Conservation (phyloP, 37 sponge, comb jelly and placozoan species). For the Lycopodina hypogea region DNA sequence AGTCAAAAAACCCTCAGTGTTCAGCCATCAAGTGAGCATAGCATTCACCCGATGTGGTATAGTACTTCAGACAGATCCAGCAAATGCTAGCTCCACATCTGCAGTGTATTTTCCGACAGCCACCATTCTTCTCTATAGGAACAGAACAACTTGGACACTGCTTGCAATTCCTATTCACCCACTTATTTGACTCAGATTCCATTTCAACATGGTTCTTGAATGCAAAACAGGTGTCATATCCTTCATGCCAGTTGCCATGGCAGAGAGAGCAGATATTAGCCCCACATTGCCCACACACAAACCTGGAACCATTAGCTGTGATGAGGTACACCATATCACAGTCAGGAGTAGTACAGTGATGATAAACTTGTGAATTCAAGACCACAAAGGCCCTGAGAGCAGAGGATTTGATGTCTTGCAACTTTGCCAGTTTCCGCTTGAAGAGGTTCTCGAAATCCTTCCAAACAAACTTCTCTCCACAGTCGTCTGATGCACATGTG, state of each 20-base stretch:
- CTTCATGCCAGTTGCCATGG: constrained; percentile 56
- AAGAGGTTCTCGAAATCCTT: constrained; percentile 65
- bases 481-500: constrained; percentile 58
- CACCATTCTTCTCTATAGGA: constrained; percentile 66
- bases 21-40: constrained; percentile 38
- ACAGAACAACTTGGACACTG: constrained; percentile 57
- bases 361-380: constrained; percentile 16
- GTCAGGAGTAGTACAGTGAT: constrained; percentile 63
- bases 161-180: constrained; percentile 45
- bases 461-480: constrained; percentile 56
- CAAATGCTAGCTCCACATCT: constrained; percentile 54
- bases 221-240: constrained; percentile 40
- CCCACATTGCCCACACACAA: constrained; percentile 52
- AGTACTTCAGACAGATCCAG: constrained; percentile 59
- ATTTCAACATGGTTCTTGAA: constrained; percentile 21
- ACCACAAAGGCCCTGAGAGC: constrained; percentile 23
- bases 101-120: constrained; percentile 53
- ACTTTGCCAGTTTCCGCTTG: constrained; percentile 9
- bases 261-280: constrained; percentile 49
- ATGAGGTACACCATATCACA: constrained; percentile 56
- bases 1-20: constrained; percentile 1
- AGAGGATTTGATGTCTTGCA: constrained; percentile 9
- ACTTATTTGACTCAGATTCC: constrained; percentile 29
- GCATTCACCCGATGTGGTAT: constrained; percentile 37
- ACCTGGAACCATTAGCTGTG: constrained; percentile 28